A percentile compares a stretch with the other conserved stretches of the same genome.
phyloP scores from a whole-genome alignment of 2,888 invertebrate species.

The Scaptomyza parva region DNA sequence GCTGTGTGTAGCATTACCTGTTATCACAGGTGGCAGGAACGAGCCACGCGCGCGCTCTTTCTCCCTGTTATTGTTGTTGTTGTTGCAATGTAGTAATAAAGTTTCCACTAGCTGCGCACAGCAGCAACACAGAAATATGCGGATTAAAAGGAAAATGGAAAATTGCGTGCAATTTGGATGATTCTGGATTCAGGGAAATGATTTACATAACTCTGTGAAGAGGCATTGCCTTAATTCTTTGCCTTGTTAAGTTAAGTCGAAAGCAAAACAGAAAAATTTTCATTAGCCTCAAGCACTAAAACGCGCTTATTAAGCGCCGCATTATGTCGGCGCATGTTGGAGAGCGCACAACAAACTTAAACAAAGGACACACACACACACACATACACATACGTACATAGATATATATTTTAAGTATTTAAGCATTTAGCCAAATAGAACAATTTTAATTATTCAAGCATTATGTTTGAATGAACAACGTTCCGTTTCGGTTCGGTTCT shows the following conservation, averaged over 20 bases:
- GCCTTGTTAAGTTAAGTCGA: not conserved
- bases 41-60: not conserved
- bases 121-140: not conserved
- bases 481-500: not conserved
- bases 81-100: constrained; percentile 3
- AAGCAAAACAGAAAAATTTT: not conserved
- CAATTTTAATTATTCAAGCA: not conserved
- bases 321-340: no score
- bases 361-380: not conserved
- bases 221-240: not conserved
- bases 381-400: no score
- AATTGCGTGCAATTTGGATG: no score
- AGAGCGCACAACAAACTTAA: not conserved
- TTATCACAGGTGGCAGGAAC: constrained; percentile 17
- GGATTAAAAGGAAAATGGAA: not conserved
- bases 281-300: not conserved
- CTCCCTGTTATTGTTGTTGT: no score
- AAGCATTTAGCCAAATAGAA: not conserved
- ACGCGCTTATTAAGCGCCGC: no score
- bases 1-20: constrained; percentile 1
- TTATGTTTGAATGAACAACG: not conserved
- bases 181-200: no score
- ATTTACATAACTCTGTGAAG: not conserved
- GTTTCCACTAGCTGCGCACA: constrained; percentile 1
- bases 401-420: no score